These are phyloP conservation scores for Camelus dromedarius DNA, from an alignment of 2,113 vertebrate genomes.

Conservation along the genomic window DNA sequence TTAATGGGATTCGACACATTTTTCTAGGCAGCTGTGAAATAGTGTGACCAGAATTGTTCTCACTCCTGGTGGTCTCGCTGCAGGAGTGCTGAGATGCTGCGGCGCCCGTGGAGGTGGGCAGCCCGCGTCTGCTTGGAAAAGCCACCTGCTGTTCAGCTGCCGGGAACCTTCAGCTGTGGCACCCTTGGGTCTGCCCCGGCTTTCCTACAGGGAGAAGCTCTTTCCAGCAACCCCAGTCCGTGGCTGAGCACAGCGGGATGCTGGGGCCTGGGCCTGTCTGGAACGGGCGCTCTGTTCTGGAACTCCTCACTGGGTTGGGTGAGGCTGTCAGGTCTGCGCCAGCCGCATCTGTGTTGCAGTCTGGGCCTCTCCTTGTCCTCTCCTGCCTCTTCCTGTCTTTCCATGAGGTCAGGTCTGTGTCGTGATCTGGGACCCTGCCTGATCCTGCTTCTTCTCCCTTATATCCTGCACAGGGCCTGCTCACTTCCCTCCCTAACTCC, in stretches of 20 bases:
- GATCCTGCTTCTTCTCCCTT: neutral
- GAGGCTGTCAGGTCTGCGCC: neutral
- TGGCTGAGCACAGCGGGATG: neutral
- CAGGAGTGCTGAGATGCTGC: neutral
- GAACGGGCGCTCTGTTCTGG: neutral
- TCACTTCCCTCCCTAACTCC: neutral
- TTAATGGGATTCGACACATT: slow-evolving; percentile 33
- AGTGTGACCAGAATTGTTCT: slow-evolving; percentile 57
- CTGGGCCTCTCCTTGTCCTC: neutral
- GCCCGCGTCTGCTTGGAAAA: neutral
- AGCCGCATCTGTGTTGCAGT: neutral
- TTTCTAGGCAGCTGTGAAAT: slow-evolving; percentile 47
- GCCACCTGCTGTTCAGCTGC: neutral
- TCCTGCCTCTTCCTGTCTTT: neutral
- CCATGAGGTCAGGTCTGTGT: neutral
- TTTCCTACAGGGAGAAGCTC: neutral
- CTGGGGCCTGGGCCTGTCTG: neutral
- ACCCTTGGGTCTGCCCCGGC: neutral
- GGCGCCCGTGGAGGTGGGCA: neutral
- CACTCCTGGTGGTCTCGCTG: slow-evolving; percentile 6
- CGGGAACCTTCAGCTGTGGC: neutral
- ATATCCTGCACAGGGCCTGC: neutral
- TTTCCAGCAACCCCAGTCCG: neutral
- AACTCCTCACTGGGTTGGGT: neutral
- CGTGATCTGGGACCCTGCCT: neutral